Percentiles rank a stretch among this genome's conserved stretches.
Conservation (phyloP, 2,797 vertebrate species). For the Mus minutoides region DNA sequence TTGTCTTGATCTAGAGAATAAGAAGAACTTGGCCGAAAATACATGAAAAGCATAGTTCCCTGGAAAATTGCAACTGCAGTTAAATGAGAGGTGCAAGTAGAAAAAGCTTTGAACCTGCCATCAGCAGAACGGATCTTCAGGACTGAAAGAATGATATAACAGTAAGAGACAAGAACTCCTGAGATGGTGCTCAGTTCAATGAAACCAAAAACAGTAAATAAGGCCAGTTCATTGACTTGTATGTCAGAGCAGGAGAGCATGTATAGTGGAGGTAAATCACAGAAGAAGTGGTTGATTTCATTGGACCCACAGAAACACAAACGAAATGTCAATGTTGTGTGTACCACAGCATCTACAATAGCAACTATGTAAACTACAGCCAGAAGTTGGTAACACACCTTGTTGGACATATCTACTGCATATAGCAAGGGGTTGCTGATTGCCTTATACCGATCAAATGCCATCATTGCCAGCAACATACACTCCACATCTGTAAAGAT, state of each 20-base stretch:
- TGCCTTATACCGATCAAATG: constrained; percentile 60
- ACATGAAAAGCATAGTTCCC: constrained; percentile 66
- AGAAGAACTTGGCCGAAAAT: constrained; percentile 57
- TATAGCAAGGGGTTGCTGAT: constrained; percentile 75
- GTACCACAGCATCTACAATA: constrained; percentile 33
- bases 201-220: constrained; percentile 58
- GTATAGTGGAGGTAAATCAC: neutral
- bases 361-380: neutral
- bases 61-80: constrained; percentile 51
- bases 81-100: constrained; percentile 66
- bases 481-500: constrained; percentile 58
- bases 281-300: constrained; percentile 48
- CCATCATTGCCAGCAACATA: constrained; percentile 64
- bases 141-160: neutral
- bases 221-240: neutral
- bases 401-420: constrained; percentile 43
- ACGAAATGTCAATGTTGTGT: neutral
- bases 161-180: neutral
- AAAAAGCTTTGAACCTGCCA: constrained; percentile 65
- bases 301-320: constrained; percentile 37
- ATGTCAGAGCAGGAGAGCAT: neutral
- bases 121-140: neutral
- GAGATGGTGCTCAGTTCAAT: constrained; percentile 57
- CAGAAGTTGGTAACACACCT: constrained; percentile 9
- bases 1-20: constrained; percentile 44